Percentiles rank a stretch among this genome's conserved stretches.
Evolutionary conservation across 2,888 invertebrate genomes (phyloP).

Genomic region (Pristionchus japonicus): DNA sequence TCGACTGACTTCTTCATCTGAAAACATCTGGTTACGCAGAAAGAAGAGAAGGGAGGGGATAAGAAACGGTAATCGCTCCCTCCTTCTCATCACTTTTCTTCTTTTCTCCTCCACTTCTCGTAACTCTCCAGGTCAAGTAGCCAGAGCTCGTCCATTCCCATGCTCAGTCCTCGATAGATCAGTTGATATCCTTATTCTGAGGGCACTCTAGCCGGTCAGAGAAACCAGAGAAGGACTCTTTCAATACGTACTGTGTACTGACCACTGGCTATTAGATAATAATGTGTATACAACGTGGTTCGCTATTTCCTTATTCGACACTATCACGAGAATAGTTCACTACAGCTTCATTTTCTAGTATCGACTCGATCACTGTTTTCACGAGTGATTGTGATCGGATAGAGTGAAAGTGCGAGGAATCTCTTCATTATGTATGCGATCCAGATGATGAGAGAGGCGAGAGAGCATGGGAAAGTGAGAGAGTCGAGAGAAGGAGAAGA

Average conservation of each 20-base stretch:
- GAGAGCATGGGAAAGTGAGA: background rate
- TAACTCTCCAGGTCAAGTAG: background rate
- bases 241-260: background rate
- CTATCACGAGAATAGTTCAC: too few species aligned
- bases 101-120: background rate
- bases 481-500: slow-evolving; percentile 9
- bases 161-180: background rate
- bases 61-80: slow-evolving; percentile 29
- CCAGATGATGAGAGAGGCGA: too few species aligned
- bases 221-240: too few species aligned
- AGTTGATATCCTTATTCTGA: too few species aligned
- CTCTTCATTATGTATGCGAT: too few species aligned
- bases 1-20: slow-evolving; percentile 22
- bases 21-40: slow-evolving; percentile 9
- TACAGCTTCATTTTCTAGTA: background rate
- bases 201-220: too few species aligned
- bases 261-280: background rate
- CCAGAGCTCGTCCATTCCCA: background rate
- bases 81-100: background rate
- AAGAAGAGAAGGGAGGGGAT: background rate
- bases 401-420: too few species aligned
- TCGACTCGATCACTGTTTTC: slow-evolving; percentile 7
- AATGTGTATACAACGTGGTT: background rate
- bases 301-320: background rate
- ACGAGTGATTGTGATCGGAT: background rate